phyloP scores from a whole-genome alignment of 2,888 invertebrate genomes.

The Sepioteuthis lessoniana region DNA sequence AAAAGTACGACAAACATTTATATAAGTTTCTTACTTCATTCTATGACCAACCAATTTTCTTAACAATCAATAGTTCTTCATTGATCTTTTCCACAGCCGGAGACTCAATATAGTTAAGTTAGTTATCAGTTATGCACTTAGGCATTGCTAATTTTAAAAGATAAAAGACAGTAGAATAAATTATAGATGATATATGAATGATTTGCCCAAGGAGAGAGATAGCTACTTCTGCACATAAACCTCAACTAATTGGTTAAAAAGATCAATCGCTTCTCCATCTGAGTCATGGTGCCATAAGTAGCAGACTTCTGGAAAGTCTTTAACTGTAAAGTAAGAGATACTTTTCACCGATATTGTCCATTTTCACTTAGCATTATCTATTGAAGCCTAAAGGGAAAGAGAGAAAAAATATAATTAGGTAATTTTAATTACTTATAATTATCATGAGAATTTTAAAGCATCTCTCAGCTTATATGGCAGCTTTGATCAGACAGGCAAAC shows the following conservation, averaged over 20 bases:
- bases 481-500: not conserved
- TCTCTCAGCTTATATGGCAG: not conserved
- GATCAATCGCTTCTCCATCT: not conserved
- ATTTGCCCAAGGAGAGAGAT: not conserved
- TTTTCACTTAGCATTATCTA: not conserved
- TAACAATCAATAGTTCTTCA: not conserved
- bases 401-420: not conserved
- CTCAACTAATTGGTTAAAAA: not conserved
- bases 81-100: not conserved
- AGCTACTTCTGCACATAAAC: not conserved
- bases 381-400: not conserved
- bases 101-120: not conserved
- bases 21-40: too few relatives aligned
- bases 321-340: not conserved
- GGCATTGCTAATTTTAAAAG: conserved; percentile 11
- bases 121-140: not conserved
- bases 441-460: not conserved
- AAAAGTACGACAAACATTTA: too few relatives aligned
- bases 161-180: not conserved
- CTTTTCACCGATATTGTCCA: not conserved
- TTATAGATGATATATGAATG: not conserved
- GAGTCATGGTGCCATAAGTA: not conserved
- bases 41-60: not conserved
- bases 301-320: not conserved
- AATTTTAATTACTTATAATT: not conserved